A percentile compares a stretch with the other conserved stretches of the same genome.
phyloP scores from a whole-genome alignment of 2,888 invertebrate species.

The Plagiodera versicolora region DNA sequence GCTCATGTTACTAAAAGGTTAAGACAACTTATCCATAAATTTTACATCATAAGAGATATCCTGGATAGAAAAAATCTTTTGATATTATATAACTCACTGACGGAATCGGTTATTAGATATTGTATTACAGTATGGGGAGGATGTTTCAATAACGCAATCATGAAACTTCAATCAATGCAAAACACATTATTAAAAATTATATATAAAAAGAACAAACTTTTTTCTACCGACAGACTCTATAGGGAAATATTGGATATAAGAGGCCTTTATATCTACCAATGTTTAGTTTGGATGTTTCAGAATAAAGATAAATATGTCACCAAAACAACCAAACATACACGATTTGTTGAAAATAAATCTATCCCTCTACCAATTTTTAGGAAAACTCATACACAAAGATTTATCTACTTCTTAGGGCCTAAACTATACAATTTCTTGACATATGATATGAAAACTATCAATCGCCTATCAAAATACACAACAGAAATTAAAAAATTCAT shows the following conservation, averaged over 20 bases:
- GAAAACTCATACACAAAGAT: no score
- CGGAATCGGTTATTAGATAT: neutral
- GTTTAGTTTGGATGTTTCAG: neutral
- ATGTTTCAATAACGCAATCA: neutral
- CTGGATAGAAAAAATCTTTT: neutral
- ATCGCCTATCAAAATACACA: no score
- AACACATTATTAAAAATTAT: neutral
- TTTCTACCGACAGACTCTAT: neutral
- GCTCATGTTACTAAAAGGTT: neutral
- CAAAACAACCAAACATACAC: neutral
- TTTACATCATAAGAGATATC: neutral
- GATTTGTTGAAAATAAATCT: neutral
- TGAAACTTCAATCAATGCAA: neutral
- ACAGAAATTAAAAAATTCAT: no score
- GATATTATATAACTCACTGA: neutral
- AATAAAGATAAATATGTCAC: neutral
- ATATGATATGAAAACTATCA: no score
- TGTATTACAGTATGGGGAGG: neutral
- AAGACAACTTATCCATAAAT: conserved; percentile 1
- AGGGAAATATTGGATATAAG: neutral
- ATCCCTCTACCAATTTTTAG: no score
- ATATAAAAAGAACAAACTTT: neutral
- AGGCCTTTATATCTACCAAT: neutral
- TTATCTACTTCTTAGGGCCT: no score
- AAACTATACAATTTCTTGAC: no score